Evolutionary conservation across 2,888 invertebrate species (phyloP).

Genomic region (Acanthacorydalis orientalis): DNA sequence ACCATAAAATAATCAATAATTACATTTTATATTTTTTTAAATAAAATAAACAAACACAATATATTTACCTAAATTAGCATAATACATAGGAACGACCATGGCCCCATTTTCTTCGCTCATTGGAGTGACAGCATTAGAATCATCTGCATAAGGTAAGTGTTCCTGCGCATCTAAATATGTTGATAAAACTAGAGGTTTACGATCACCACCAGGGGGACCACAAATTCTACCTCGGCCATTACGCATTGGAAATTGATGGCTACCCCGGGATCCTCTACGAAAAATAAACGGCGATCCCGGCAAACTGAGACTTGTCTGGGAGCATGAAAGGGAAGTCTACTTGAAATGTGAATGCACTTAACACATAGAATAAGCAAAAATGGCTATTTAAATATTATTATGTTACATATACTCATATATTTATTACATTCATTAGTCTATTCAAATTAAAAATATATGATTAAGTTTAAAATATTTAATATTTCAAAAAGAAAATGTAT

Average conservation of each 20-base stretch:
- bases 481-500: too few species aligned
- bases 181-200: slow-evolving; percentile 84
- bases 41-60: not conserved
- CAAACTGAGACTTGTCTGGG: slow-evolving; percentile 88
- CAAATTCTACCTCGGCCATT: slow-evolving; percentile 65
- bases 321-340: slow-evolving; percentile 5
- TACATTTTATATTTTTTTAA: not conserved
- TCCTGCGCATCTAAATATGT: slow-evolving; percentile 89
- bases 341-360: slow-evolving; percentile 5
- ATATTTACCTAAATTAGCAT: slow-evolving; percentile 57
- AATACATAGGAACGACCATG: slow-evolving; percentile 83
- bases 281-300: slow-evolving; percentile 94
- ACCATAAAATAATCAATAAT: not conserved
- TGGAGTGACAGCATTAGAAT: slow-evolving; percentile 92
- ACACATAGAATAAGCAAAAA: not conserved
- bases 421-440: too few species aligned
- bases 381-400: too few species aligned
- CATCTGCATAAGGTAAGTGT: slow-evolving; percentile 93
- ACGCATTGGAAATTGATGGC: slow-evolving; percentile 80
- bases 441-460: too few species aligned
- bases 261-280: slow-evolving; percentile 77
- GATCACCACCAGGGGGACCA: slow-evolving; percentile 67
- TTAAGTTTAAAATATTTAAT: too few species aligned
- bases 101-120: slow-evolving; percentile 96
- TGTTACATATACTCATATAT: too few species aligned